Evolutionary conservation across 2,797 vertebrate species (phyloP).

Genomic region (Chlorospingus semifuscus): DNA sequence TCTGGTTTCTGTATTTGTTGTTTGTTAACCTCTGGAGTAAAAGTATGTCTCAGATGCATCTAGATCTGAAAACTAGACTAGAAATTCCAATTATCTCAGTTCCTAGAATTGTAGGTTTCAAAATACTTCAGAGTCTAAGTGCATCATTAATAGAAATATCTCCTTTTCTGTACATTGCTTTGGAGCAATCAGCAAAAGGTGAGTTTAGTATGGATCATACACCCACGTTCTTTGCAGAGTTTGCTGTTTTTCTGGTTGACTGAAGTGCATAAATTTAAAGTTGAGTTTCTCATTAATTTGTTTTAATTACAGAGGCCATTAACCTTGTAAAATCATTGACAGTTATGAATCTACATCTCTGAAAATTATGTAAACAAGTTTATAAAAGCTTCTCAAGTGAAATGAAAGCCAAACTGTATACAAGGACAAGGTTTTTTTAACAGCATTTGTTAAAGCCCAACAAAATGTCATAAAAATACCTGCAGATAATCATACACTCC

Average conservation of each 20-base stretch:
- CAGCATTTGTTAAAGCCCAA: not conserved
- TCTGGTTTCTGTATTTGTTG: not conserved
- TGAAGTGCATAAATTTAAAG: not conserved
- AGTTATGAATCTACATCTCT: not conserved
- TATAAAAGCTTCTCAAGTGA: not conserved
- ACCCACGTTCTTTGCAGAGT: not conserved
- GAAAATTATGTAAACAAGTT: constrained; percentile 28
- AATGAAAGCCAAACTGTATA: not conserved
- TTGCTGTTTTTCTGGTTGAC: not conserved
- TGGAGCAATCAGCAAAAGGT: not conserved
- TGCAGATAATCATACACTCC: not conserved
- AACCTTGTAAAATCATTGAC: constrained; percentile 24
- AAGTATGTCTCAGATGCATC: not conserved
- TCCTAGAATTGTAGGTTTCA: not conserved
- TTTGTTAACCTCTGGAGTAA: not conserved
- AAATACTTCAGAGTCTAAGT: not conserved
- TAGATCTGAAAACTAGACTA: not conserved
- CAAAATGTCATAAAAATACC: not conserved
- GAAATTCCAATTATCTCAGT: not conserved
- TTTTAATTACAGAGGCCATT: constrained; percentile 23
- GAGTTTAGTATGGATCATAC: not conserved
- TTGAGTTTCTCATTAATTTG: not conserved
- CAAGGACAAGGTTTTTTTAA: not conserved
- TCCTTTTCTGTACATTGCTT: not conserved
- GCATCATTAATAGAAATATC: not conserved